Evolutionary conservation across 2,113 vertebrate genomes (phyloP).

Genomic region (Misgurnus anguillicaudatus): DNA sequence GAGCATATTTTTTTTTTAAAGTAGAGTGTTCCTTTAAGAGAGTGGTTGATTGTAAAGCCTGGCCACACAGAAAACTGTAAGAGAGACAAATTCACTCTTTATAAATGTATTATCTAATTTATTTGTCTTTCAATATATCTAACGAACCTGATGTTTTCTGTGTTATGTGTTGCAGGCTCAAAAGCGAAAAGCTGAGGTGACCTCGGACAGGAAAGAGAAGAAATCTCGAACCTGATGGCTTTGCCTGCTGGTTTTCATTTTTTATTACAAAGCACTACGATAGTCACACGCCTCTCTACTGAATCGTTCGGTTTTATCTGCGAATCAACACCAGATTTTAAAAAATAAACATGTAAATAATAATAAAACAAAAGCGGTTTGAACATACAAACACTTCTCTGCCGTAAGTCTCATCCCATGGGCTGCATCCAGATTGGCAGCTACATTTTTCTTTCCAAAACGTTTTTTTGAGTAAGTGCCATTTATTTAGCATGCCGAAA

Average conservation of each 20-base stretch:
- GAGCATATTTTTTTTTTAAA: no score
- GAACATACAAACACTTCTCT: conserved; percentile 6
- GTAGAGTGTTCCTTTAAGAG: no score
- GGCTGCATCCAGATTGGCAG: conserved; percentile 12
- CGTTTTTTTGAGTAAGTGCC: not conserved
- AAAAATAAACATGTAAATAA: not conserved
- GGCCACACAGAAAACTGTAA: no score
- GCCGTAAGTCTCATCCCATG: not conserved
- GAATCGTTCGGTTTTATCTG: not conserved
- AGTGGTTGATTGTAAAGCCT: no score
- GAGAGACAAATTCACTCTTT: no score
- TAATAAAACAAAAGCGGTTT: conserved; percentile 15
- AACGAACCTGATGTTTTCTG: not conserved
- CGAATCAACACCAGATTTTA: not conserved
- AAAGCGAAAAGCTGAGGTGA: conserved; percentile 84
- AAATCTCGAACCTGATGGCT: conserved; percentile 80
- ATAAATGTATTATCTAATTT: no score
- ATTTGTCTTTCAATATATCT: no score
- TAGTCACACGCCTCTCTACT: not conserved
- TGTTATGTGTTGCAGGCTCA: conserved; percentile 72
- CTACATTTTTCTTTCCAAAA: conserved; percentile 2
- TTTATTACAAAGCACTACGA: conserved; percentile 12
- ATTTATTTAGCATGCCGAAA: conserved; percentile 25
- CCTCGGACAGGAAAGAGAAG: conserved; percentile 85
- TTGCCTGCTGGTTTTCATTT: not conserved